Percentiles rank a stretch among this genome's conserved stretches.
These are phyloP conservation scores for Euura saliciscinereae DNA, from an alignment of 1,140 invertebrate species.

Conservation along the genomic window DNA sequence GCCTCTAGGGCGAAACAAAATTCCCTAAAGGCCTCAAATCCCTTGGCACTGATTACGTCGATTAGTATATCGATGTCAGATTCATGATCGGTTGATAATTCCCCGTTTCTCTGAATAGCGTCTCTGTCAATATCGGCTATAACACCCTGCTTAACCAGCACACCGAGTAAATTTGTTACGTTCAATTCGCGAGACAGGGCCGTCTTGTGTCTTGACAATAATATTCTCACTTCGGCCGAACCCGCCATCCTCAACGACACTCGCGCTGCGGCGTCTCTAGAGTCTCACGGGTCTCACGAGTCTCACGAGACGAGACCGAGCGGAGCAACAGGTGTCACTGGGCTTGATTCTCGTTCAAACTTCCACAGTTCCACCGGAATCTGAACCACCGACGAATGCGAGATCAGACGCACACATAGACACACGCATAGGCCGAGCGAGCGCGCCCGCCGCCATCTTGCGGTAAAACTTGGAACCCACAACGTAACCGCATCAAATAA, in stretches of 20 bases:
- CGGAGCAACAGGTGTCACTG: slow-evolving; percentile 26
- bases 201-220: slow-evolving; percentile 49
- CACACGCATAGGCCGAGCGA: too few relatives aligned
- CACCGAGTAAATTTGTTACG: slow-evolving; percentile 45
- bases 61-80: slow-evolving; percentile 56
- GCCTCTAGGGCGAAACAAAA: slow-evolving; percentile 63
- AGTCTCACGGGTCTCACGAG: background rate
- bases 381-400: too few relatives aligned
- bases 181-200: slow-evolving; percentile 45
- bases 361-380: too few relatives aligned
- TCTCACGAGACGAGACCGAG: too few relatives aligned
- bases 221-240: slow-evolving; percentile 44
- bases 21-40: slow-evolving; percentile 62
- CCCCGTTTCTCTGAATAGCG: slow-evolving; percentile 40
- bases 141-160: slow-evolving; percentile 50
- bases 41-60: slow-evolving; percentile 60
- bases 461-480: too few relatives aligned
- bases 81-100: slow-evolving; percentile 31
- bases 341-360: background rate
- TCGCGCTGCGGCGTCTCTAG: slow-evolving; percentile 13
- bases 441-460: too few relatives aligned
- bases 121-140: slow-evolving; percentile 49
- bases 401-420: too few relatives aligned
- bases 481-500: too few relatives aligned
- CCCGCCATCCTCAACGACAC: slow-evolving; percentile 34